Base-by-base conservation (phyloP, 2,888 invertebrate genomes). In the Pteria penguin region DNA sequence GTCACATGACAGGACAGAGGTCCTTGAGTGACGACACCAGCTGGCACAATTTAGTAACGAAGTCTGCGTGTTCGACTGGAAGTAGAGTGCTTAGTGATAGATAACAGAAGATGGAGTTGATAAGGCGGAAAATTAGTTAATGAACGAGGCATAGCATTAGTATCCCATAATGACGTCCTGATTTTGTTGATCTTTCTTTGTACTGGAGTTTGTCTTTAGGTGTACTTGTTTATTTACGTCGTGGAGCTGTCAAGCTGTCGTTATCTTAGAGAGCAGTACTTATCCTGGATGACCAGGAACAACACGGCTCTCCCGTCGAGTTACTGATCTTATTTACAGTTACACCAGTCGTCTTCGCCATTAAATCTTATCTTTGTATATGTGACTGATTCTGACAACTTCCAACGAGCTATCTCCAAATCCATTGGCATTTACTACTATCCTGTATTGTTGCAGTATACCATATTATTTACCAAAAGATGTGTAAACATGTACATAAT, bases 101-200 rank as follows among this genome's bases (percentile, higher is more conserved):
- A 68, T 68, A 52, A 55, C 29, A 57, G 33, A 32, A 8, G 45
- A 45, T 45, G 45, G n/a, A 45, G 45, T 54, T 31, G 68, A 68
- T 68, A 68, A 68, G 32, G 31, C 68, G 52, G 68, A 68, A 68
- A 68, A 68, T 68, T 68, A 52, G 32, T 68, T 68, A 68, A 68
- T 68, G 68, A 68, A 68, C 26, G 31, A 57, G 11, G 27, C 24
- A 60, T 60, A 26, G 27, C 22, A 11, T 11, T 11, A 26, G 60
- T 11, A 60, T 26, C 14, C 60, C 27, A 27, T 27, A 60, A 45
- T 45, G 45, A 18, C 11, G 45, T 14, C 45, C 45, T 45, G 45
- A 45, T 45, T 45, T 45, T 45, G 45, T 45, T 45, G 45, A 45
- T 45, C 45, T 45, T 45, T 45, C 45, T 45, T 45, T 45, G 45